Base-by-base conservation (phyloP, 2,113 vertebrate species). In the Scalopus aquaticus region DNA sequence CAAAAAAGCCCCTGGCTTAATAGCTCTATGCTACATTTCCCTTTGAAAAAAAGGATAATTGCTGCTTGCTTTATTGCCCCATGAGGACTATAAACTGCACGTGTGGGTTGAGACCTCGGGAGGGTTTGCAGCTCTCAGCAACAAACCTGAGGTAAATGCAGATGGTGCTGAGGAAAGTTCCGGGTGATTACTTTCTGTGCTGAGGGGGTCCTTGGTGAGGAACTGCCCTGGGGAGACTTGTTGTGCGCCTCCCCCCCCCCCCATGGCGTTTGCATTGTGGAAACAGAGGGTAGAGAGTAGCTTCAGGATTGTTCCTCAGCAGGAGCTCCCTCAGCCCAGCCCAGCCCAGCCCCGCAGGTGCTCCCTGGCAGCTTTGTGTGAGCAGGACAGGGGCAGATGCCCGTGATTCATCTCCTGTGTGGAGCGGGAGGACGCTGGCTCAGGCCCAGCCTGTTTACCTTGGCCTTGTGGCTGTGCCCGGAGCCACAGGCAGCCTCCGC, bases 391-490 rank as follows among this genome's bases (percentile, higher is more conserved):
- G 83, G 82, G n/a, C 8, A 44, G 82, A 20, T 46, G 32, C 78
- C 87, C 19, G 32, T 70, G 91, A 64, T 92, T 93, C 76, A 37
- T 82, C 82, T 97, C 95, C 92, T 91, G 58, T 92, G 76, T 95
- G 77, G 65, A 73, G 73, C 35, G 74, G 62, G 35, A 10, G 84
- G 80, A 6, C 9, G 26, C 82, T 81, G 76, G 72, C 72, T 93
- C 74, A 46, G 84, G 60, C 44, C 51, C 22, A 19, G 32, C 9
- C 46, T 92, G 80, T 96, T 95, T 94, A 56, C 30, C 0, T 94
- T 93, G 93, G 94, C 92, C 90, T 44, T 30, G 1, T 32, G 89
- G 80, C 58, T 85, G 30, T 16, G 9, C 39, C 11, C 78, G 46
- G 35, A 72, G n/a, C n/a, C n/a, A n/a, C n/a, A n/a, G n/a, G n/a